Percentiles rank a stretch among this genome's conserved stretches.
These are phyloP conservation scores for Porites rus DNA, from an alignment of 92 coral and sea anemone species.

Conservation along the genomic window DNA sequence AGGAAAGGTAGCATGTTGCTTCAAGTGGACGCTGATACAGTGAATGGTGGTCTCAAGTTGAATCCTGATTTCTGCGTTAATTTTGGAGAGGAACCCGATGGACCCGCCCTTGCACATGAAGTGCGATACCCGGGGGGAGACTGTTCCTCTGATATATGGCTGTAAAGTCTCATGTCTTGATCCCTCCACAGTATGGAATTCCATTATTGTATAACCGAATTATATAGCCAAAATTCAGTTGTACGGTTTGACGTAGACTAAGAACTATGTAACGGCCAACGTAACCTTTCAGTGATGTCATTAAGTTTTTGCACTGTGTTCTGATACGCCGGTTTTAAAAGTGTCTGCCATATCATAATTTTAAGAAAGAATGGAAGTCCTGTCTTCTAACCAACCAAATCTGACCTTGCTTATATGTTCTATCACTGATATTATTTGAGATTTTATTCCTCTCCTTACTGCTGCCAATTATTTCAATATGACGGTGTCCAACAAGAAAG, in stretches of 20 bases:
- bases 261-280: neutral
- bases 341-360: too few relatives aligned
- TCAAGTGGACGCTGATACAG: conserved; percentile 83
- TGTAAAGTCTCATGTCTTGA: conserved; percentile 13
- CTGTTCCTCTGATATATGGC: conserved; percentile 98
- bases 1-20: conserved; percentile 97
- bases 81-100: conserved; percentile 97
- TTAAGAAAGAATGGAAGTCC: too few relatives aligned
- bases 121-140: conserved; percentile 99
- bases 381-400: too few relatives aligned
- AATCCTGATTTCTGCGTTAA: conserved; percentile 93
- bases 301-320: neutral
- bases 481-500: too few relatives aligned
- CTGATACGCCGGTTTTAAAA: neutral
- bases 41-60: conserved; percentile 88
- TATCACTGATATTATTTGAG: too few relatives aligned
- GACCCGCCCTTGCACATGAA: conserved; percentile 96
- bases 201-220: neutral
- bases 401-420: too few relatives aligned
- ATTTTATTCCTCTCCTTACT: too few relatives aligned
- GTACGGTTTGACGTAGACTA: neutral
- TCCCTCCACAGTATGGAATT: neutral
- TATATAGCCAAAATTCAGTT: neutral
- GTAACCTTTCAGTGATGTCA: neutral
- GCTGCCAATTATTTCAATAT: too few relatives aligned